Evolutionary conservation across 1,140 invertebrate species (phyloP).

Genomic region (Eumeta japonica): DNA sequence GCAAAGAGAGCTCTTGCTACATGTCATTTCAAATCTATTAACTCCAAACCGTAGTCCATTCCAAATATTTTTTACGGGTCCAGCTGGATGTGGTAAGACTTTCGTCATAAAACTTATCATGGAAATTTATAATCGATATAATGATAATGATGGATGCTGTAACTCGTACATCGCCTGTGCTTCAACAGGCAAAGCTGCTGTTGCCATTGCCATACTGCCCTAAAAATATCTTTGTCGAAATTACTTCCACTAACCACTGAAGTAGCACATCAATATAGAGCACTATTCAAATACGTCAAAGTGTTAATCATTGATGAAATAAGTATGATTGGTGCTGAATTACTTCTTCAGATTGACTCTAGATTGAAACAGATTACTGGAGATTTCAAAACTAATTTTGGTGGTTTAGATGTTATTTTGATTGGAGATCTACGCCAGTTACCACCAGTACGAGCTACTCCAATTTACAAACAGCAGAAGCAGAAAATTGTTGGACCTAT

Average conservation of each 20-base stretch:
- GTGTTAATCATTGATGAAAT: constrained; percentile 16
- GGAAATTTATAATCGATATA: constrained; percentile 20
- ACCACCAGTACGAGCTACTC: constrained; percentile 18
- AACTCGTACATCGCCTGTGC: constrained; percentile 29
- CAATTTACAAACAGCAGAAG: constrained; percentile 14
- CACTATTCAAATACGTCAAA: constrained; percentile 8
- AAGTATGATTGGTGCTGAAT: constrained; percentile 19
- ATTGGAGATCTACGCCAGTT: constrained; percentile 23
- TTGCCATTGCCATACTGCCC: constrained; percentile 27
- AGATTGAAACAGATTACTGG: constrained; percentile 18
- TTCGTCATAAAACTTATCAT: constrained; percentile 22
- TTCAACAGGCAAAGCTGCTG: constrained; percentile 35
- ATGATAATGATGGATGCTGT: constrained; percentile 16
- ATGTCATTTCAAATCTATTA: constrained; percentile 4
- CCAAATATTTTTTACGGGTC: constrained; percentile 8
- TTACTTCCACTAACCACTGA: constrained; percentile 12
- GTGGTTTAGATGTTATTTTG: constrained; percentile 14
- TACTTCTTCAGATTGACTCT: constrained; percentile 13
- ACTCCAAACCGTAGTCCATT: constrained; percentile 4
- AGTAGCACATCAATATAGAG: constrained; percentile 10
- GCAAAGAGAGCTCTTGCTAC: constrained; percentile 5
- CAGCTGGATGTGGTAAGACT: constrained; percentile 16
- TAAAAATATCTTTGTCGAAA: constrained; percentile 17
- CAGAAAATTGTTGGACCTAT: constrained; percentile 10
- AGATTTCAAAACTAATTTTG: constrained; percentile 12